phyloP scores from a whole-genome alignment of 2,113 vertebrate species.

The Sphaerodactylus townsendi region DNA sequence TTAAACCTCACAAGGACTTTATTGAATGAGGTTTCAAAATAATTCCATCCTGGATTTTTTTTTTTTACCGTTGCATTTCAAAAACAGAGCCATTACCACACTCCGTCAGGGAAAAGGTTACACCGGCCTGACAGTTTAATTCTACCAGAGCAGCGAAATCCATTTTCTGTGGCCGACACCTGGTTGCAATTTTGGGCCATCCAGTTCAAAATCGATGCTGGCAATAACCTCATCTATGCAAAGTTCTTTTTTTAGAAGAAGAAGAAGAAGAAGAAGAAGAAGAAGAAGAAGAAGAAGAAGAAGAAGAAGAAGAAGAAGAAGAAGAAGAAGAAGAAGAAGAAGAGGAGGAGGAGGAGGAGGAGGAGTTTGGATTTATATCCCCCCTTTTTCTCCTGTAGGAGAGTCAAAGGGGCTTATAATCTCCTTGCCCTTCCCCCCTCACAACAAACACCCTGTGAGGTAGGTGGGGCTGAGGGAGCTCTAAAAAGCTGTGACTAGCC shows the following conservation, averaged over 20 bases:
- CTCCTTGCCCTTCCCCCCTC: too few relatives aligned
- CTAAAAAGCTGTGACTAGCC: too few relatives aligned
- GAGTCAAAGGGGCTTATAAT: too few relatives aligned
- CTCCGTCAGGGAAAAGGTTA: background rate
- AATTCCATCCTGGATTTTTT: constrained; percentile 7
- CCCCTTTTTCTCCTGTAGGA: too few relatives aligned
- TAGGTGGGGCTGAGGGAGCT: too few relatives aligned
- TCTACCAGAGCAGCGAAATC: background rate
- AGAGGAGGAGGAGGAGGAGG: too few relatives aligned
- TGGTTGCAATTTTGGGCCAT: background rate
- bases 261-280: too few relatives aligned
- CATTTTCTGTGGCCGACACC: background rate
- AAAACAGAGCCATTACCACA: background rate
- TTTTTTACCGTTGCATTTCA: background rate
- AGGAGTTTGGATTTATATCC: too few relatives aligned
- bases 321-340: too few relatives aligned
- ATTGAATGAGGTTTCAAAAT: constrained; percentile 6
- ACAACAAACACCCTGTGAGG: too few relatives aligned
- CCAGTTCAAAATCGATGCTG: background rate
- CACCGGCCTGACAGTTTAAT: background rate
- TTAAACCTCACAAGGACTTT: background rate
- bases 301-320: too few relatives aligned
- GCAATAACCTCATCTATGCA: background rate
- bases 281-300: too few relatives aligned
- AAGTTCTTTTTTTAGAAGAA: background rate